Base-by-base conservation (phyloP, 2,113 vertebrate genomes). In the Buteo buteo region DNA sequence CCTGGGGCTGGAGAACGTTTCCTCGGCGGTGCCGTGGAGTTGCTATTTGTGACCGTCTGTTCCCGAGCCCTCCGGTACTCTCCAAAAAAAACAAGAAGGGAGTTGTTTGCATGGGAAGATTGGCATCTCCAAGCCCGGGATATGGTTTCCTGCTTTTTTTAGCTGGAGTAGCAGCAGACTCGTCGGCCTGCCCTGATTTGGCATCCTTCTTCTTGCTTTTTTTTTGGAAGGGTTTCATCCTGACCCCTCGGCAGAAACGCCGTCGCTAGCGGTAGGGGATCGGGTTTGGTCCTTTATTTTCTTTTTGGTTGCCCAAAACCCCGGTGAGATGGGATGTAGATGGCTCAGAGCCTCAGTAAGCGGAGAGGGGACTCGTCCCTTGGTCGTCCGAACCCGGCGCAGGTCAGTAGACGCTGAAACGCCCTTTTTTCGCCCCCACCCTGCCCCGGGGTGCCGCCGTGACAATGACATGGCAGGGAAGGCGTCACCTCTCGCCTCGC, bases 121-220 rank as follows among this genome's bases (percentile, higher is more conserved):
- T 97, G 97, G 97, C 96, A 97, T 97, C 97, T 97, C 95, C 78
- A 36, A 92, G 94, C 73, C 95, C 66, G 54, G 97, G 94, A 95
- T 95, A 97, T 82, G 96, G 95, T 95, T 97, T 96, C 97, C 96
- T 96, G 94, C 95, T 96, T 95, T 96, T 96, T 97, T 96, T 96
- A 97, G 95, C 94, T 10, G 81, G 83, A 93, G 83, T 79, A 94
- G 92, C 91, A 90, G 94, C 94, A 87, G 94, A 88, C 92, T 96
- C 61, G 40, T 62, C 14, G 22, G 91, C 86, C 86, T 97, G 96
- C 93, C 96, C 94, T 91, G 81, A 92, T 96, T 97, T 97, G 97
- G 93, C 93, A 78, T 94, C 91, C 40, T 93, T 87, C 89, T 96
- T 50, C 84, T 83, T 88, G 54, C 74, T 3, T 58, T 79, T 69